A percentile compares a stretch with the other conserved stretches of the same genome.
These are phyloP conservation scores for Lipophrys pholis DNA, from an alignment of 2,113 vertebrate species.

Conservation along the genomic window DNA sequence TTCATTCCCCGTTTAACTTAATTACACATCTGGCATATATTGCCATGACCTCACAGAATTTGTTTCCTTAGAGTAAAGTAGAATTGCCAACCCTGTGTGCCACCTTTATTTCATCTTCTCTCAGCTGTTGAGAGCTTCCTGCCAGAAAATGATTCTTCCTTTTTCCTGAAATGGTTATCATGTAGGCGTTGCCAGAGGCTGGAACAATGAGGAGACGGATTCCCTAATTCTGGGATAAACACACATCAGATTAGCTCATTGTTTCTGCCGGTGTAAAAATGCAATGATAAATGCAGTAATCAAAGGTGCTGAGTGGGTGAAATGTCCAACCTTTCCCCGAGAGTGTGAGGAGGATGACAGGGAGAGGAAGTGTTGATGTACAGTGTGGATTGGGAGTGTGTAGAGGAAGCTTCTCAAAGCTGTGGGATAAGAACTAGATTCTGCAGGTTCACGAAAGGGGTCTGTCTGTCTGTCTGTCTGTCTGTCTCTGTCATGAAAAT, in stretches of 20 bases:
- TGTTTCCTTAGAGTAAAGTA: neutral
- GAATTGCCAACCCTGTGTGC: neutral
- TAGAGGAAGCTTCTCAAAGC: constrained; percentile 28
- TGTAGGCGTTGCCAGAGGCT: neutral
- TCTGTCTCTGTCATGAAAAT: too few relatives aligned
- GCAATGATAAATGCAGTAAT: constrained; percentile 44
- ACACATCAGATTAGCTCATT: constrained; percentile 10
- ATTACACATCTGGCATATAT: neutral
- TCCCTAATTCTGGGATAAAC: constrained; percentile 22
- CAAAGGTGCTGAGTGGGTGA: constrained; percentile 28
- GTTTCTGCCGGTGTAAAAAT: constrained; percentile 52
- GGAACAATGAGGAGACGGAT: neutral
- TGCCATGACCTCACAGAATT: neutral
- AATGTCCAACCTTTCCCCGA: neutral
- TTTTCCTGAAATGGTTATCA: constrained; percentile 13
- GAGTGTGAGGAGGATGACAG: constrained; percentile 36
- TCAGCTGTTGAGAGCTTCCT: neutral
- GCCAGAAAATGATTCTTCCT: neutral
- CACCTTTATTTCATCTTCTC: neutral
- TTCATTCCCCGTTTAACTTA: neutral
- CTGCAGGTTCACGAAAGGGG: too few relatives aligned
- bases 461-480: too few relatives aligned
- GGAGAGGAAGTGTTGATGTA: constrained; percentile 37
- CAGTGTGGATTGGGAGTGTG: neutral
- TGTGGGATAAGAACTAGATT: neutral